These are phyloP conservation scores for Cylindroiulus punctatus DNA, from an alignment of 2,888 invertebrate genomes.

Conservation along the genomic window DNA sequence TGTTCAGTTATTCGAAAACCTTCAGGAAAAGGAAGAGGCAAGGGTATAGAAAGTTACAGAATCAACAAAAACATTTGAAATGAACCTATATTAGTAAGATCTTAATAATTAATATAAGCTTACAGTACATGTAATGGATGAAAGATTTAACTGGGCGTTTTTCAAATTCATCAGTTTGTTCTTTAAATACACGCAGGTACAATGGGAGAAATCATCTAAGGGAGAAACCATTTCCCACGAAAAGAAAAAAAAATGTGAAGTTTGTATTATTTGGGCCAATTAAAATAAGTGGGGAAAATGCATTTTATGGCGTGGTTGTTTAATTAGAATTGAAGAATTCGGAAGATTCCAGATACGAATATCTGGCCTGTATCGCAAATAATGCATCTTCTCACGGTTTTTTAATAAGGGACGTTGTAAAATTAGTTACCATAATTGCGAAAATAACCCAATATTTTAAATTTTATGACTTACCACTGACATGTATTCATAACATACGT, in stretches of 20 bases:
- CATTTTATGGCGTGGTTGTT: neutral
- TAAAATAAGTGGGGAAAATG: neutral
- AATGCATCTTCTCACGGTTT: constrained; percentile 8
- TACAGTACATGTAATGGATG: too few relatives aligned
- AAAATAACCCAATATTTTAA: neutral
- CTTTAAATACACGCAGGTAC: neutral
- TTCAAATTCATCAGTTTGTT: neutral
- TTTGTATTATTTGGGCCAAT: neutral
- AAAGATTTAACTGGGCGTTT: neutral
- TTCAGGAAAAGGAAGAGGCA: too few relatives aligned
- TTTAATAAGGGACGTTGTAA: neutral
- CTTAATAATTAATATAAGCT: too few relatives aligned
- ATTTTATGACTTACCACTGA: neutral
- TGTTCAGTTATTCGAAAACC: too few relatives aligned
- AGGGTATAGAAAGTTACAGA: too few relatives aligned
- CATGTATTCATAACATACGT: neutral
- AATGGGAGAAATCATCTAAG: neutral
- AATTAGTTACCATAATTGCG: neutral
- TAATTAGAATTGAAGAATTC: constrained; percentile 7
- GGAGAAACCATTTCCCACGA: neutral
- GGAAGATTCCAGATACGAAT: neutral
- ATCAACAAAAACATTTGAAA: too few relatives aligned
- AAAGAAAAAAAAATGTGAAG: neutral
- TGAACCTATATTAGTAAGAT: too few relatives aligned
- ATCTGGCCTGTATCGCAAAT: neutral